Evolutionary conservation across 2,113 vertebrate species (phyloP).

Genomic region (Coptodon bakossiorum): DNA sequence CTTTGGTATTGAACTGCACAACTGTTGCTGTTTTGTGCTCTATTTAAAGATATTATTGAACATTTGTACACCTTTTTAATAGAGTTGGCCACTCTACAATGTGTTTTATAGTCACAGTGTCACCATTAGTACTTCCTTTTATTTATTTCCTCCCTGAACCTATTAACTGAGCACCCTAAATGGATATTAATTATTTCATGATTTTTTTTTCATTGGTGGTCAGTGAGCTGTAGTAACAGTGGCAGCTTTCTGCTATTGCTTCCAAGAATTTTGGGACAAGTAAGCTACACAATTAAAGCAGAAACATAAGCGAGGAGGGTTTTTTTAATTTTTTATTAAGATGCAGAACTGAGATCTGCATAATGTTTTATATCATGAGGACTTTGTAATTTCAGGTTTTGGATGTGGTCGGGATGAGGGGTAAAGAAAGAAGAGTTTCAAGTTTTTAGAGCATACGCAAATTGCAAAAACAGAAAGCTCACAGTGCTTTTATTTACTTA

Average conservation of each 20-base stretch:
- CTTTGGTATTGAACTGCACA: constrained; percentile 28
- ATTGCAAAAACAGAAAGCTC: background rate
- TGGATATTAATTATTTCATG: constrained; percentile 30
- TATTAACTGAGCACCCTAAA: constrained; percentile 12
- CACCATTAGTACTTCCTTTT: constrained; percentile 6
- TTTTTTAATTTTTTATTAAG: background rate
- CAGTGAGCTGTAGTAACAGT: constrained; percentile 1
- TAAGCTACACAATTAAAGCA: constrained; percentile 2
- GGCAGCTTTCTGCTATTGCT: background rate
- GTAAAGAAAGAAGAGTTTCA: background rate
- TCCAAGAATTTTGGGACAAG: background rate
- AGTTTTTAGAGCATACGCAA: background rate
- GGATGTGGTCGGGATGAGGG: background rate
- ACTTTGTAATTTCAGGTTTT: background rate
- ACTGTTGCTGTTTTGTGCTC: constrained; percentile 19
- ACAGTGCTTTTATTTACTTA: background rate
- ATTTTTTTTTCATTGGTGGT: background rate
- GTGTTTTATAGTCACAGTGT: constrained; percentile 16
- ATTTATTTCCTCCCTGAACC: background rate
- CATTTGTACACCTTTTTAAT: constrained; percentile 25
- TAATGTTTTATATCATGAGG: background rate
- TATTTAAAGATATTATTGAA: constrained; percentile 36
- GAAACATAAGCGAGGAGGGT: background rate
- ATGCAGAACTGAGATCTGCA: background rate
- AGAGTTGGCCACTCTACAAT: background rate